phyloP scores from a whole-genome alignment of 1,140 invertebrate genomes.

The Lepidurus packardi region DNA sequence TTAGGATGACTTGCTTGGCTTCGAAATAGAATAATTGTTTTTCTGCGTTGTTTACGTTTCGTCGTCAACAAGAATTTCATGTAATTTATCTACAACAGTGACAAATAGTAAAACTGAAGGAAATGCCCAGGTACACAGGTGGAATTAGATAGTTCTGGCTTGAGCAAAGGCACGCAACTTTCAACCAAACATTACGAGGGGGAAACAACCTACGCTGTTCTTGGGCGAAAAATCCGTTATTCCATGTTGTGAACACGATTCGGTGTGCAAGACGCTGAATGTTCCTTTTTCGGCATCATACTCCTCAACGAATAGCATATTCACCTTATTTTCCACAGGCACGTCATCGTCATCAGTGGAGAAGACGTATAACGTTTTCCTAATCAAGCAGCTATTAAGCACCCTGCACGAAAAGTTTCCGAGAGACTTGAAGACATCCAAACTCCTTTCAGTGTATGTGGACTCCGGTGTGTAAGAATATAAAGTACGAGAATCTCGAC shows the following conservation, averaged over 20 bases:
- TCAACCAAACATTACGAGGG: conserved; percentile 26
- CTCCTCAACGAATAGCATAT: conserved; percentile 36
- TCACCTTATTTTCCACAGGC: conserved; percentile 32
- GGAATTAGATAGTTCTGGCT: neutral
- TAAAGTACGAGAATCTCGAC: conserved; percentile 34
- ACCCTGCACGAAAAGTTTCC: conserved; percentile 37
- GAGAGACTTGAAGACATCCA: conserved; percentile 34
- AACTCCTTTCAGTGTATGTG: conserved; percentile 34
- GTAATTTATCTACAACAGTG: too few relatives aligned
- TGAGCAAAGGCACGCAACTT: neutral
- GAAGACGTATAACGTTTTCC: conserved; percentile 38
- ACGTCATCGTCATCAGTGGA: conserved; percentile 26
- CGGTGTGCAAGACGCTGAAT: conserved; percentile 36
- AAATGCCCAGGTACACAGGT: neutral
- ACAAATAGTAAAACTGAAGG: too few relatives aligned
- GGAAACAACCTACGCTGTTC: conserved; percentile 36
- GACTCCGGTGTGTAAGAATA: conserved; percentile 36
- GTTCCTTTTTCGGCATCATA: conserved; percentile 35
- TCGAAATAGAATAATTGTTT: too few relatives aligned
- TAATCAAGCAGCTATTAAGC: conserved; percentile 39
- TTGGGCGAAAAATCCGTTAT: conserved; percentile 35
- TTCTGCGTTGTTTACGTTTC: too few relatives aligned
- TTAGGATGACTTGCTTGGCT: too few relatives aligned
- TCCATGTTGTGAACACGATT: conserved; percentile 30
- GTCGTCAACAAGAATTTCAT: too few relatives aligned